A percentile compares a stretch with the other conserved stretches of the same genome.
Evolutionary conservation across 2,797 vertebrate species (phyloP).

Genomic region (Poeciliopsis gracilis): DNA sequence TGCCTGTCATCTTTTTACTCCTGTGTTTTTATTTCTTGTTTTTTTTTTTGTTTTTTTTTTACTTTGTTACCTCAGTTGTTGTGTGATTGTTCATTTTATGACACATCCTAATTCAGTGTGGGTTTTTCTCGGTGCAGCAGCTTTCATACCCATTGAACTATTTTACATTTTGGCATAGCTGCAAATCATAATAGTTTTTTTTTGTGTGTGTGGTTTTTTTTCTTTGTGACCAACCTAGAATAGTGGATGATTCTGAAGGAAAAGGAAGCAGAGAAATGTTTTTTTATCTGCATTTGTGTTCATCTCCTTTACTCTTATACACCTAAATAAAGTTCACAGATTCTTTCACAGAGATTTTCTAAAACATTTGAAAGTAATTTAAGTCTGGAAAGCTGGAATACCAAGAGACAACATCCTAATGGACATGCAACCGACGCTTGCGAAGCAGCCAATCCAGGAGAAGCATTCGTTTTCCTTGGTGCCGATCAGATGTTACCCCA

Average conservation of each 20-base stretch:
- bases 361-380: not conserved
- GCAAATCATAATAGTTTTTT: not conserved
- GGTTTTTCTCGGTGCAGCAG: not conserved
- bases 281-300: not conserved
- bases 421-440: not conserved
- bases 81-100: slow-evolving; percentile 22
- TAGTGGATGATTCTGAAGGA: not conserved
- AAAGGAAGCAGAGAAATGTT: not conserved
- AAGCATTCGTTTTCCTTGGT: not conserved
- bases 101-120: not conserved
- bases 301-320: not conserved
- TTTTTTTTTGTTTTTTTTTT: not conserved
- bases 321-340: not conserved
- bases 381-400: not conserved
- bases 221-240: not conserved
- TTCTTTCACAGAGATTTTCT: not conserved
- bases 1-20: slow-evolving; percentile 45
- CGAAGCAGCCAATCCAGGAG: no score
- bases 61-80: slow-evolving; percentile 2
- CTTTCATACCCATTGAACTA: not conserved
- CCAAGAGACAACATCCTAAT: not conserved
- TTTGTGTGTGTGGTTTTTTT: no score
- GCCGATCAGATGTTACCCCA: not conserved
- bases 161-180: no score
- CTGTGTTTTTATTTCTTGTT: slow-evolving; percentile 23